Evolutionary conservation across 2,797 vertebrate genomes (phyloP), one percentile per base, ranked within the genome.

Genomic region (Characodon lateralis): DNA sequence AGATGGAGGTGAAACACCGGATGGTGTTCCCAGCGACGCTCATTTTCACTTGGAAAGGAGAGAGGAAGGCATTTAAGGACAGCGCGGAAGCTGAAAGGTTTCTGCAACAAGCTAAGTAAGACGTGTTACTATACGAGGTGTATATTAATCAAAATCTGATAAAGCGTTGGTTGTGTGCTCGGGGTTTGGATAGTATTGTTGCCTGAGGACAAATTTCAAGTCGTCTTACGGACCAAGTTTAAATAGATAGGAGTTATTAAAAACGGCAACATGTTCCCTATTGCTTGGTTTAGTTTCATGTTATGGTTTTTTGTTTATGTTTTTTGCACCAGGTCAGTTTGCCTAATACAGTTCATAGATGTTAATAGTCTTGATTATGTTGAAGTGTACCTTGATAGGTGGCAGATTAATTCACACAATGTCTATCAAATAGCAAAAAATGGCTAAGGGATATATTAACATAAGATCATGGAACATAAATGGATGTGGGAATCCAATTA

Each of bases 1-100:
- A 55, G 14, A 50, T 75, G 22, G 48, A 75, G 63, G 61, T 75
- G 61, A 75, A 31, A 75, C 61, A 75, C 48, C 20, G 61, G 24
- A 41, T 79, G 63, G 12, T 69, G 7, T 50, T 65, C 50, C 71
- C 61, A 0, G 77, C 61, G 35, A 78, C 51, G 22, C 71, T 56
- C 1, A 0, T 55, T 48, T 78, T 78, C 35, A 72, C 43, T 12
- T 72, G 76, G 16, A 72, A 77, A 6, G 48, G 35, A 31, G n/a
- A 77, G 14, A 70, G 50, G 55, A 77, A 61, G 43, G 50, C 55
- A 2, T 71, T 71, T 26, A 9, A 5, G 24, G 77, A 73, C 22
- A 35, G 7, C 0, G 0, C 6, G 14, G 51, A 78, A 9, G 72
- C 43, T 4, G 63, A 79, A 41, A 59, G 6, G 3, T 79, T 71